Conservation (phyloP, 2,113 vertebrate species). For the Antechinus stuartii region DNA sequence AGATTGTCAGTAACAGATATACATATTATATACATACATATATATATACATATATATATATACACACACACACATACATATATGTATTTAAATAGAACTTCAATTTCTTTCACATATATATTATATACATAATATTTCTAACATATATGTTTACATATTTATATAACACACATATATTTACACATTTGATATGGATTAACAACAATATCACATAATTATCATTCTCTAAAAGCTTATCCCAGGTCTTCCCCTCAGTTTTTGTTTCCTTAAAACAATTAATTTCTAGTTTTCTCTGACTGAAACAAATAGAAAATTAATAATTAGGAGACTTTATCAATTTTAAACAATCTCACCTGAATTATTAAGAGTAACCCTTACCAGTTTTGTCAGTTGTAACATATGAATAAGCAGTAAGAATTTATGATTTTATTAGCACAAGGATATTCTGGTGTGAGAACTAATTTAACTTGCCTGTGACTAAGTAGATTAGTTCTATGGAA, state of each 20-base stretch:
- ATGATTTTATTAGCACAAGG: neutral
- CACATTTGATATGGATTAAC: constrained; percentile 25
- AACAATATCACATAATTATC: constrained; percentile 45
- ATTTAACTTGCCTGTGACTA: neutral
- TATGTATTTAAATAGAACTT: neutral
- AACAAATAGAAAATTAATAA: neutral
- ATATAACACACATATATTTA: neutral
- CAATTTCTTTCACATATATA: neutral
- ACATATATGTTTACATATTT: neutral
- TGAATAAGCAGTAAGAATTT: neutral
- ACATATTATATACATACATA: neutral
- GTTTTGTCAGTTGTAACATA: neutral
- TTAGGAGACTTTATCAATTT: neutral
- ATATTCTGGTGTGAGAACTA: neutral
- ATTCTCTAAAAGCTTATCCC: constrained; percentile 19
- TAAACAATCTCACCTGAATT: neutral
- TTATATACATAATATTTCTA: neutral
- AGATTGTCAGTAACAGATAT: constrained; percentile 59
- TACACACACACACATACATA: neutral
- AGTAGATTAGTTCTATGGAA: neutral
- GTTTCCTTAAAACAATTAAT: constrained; percentile 8
- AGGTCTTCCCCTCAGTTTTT: neutral
- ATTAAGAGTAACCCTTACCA: neutral
- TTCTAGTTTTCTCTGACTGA: neutral
- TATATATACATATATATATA: neutral